Evolutionary conservation across 2,113 vertebrate species (phyloP).

Genomic region (Hippocampus guttulatus): DNA sequence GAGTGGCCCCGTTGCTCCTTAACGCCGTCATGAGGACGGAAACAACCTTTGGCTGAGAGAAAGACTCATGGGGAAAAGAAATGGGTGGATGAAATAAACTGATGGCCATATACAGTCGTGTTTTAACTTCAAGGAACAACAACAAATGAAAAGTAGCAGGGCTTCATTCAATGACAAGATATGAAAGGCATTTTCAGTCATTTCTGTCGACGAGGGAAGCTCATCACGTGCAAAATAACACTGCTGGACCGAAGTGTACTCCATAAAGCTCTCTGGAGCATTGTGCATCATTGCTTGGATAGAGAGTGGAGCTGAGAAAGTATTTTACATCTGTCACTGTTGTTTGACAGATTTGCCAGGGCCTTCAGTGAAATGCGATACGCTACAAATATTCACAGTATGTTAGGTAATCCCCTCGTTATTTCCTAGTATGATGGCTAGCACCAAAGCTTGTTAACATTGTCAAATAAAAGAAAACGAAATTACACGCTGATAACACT

Average conservation of each 20-base stretch:
- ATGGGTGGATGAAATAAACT: background rate
- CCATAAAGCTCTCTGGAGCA: background rate
- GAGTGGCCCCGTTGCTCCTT: background rate
- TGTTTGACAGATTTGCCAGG: background rate
- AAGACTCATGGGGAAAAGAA: background rate
- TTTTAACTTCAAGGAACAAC: background rate
- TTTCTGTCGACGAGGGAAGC: background rate
- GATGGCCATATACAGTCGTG: background rate
- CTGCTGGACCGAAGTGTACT: background rate
- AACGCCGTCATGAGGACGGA: background rate
- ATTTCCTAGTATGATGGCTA: background rate
- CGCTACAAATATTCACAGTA: background rate
- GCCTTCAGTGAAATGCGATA: background rate
- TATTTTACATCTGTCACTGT: conserved; percentile 1
- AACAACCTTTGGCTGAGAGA: background rate
- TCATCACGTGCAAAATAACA: background rate
- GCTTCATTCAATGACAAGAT: background rate
- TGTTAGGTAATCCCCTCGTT: background rate
- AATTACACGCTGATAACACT: conserved; percentile 45
- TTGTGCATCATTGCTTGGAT: background rate
- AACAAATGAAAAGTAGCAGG: background rate
- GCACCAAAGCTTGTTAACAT: conserved; percentile 17
- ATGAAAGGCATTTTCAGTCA: background rate
- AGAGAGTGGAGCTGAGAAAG: background rate
- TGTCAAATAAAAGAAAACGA: conserved; percentile 13